A percentile compares a stretch with the other conserved stretches of the same genome.
phyloP scores from a whole-genome alignment of 1,140 invertebrate species.

The Brachionus koreanus region DNA sequence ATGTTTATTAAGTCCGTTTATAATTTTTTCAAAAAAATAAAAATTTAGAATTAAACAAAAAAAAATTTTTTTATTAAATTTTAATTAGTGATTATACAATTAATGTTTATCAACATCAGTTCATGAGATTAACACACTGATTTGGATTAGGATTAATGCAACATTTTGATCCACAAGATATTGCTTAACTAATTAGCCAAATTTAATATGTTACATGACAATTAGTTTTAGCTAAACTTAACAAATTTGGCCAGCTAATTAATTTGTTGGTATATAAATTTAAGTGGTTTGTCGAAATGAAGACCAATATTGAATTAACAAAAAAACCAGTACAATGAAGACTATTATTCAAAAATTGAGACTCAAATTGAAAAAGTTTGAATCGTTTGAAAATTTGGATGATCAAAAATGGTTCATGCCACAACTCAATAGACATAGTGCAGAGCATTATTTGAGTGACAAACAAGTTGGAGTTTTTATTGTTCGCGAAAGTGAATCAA shows the following conservation, averaged over 20 bases:
- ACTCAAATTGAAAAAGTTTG: not conserved
- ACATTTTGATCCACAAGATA: not conserved
- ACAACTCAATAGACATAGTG: not conserved
- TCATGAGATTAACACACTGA: not conserved
- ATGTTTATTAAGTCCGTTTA: not conserved
- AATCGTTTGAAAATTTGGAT: not conserved
- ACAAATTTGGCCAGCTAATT: not conserved
- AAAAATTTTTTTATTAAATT: too few species aligned
- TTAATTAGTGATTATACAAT: not conserved
- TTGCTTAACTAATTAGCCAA: not conserved
- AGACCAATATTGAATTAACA: not conserved
- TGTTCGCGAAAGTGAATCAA: not conserved
- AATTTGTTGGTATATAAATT: not conserved
- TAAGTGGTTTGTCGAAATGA: not conserved
- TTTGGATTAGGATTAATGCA: slow-evolving; percentile 2
- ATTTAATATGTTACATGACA: not conserved
- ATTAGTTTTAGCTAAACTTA: not conserved
- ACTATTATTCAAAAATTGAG: not conserved
- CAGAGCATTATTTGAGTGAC: not conserved
- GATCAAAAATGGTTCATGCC: not conserved
- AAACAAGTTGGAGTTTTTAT: not conserved
- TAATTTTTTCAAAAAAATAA: not conserved
- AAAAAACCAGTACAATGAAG: slow-evolving; percentile 4
- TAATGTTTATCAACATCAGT: not conserved
- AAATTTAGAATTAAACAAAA: too few species aligned